phyloP scores from a whole-genome alignment of 1,140 invertebrate genomes.

The Brachionus plicatilis region DNA sequence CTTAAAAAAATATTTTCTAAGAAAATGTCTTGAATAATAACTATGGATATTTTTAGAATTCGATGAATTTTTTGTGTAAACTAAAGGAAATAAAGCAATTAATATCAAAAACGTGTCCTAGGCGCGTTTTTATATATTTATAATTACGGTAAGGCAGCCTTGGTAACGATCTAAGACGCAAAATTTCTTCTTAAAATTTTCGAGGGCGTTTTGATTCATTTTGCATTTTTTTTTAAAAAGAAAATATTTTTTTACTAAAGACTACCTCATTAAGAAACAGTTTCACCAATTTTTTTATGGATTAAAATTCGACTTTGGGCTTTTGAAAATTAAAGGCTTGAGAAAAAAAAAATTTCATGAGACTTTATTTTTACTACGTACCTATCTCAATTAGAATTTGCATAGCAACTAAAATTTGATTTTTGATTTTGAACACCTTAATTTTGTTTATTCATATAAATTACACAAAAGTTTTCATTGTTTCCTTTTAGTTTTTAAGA shows the following conservation, averaged over 20 bases:
- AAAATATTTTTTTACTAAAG: background rate
- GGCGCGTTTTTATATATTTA: background rate
- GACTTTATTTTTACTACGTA: background rate
- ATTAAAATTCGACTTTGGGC: background rate
- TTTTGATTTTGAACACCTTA: background rate
- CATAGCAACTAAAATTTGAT: constrained; percentile 1
- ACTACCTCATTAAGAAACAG: background rate
- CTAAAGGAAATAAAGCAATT: background rate
- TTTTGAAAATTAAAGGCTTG: background rate
- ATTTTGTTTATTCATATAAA: constrained; percentile 5
- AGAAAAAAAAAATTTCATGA: background rate
- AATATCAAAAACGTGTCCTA: background rate
- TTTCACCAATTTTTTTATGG: background rate
- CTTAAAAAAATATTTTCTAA: background rate
- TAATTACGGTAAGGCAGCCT: background rate
- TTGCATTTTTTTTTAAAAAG: background rate
- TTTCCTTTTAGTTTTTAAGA: background rate
- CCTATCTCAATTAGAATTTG: constrained; percentile 1
- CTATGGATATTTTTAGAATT: background rate
- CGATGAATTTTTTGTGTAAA: background rate
- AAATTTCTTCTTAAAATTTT: background rate
- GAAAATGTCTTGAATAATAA: background rate
- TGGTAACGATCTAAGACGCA: background rate
- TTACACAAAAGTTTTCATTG: background rate
- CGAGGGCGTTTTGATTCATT: background rate